A percentile compares a stretch with the other conserved stretches of the same genome.
These are phyloP conservation scores for Numenius arquata DNA, from an alignment of 2,113 vertebrate genomes.

Conservation along the genomic window DNA sequence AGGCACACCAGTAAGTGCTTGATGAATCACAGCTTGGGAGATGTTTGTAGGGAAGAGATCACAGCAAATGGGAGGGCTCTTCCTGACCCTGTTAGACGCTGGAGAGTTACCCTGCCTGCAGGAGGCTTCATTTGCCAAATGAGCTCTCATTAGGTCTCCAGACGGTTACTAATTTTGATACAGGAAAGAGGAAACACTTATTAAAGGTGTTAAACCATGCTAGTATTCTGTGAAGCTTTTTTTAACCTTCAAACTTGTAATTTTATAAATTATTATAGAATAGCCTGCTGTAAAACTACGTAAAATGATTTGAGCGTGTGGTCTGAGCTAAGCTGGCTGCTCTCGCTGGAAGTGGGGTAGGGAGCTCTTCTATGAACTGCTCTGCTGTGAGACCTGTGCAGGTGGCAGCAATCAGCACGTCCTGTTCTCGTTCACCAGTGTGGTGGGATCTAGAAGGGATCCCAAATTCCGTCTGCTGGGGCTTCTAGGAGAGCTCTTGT, in stretches of 20 bases:
- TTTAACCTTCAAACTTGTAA: background rate
- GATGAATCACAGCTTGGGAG: background rate
- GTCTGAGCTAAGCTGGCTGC: background rate
- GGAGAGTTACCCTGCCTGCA: background rate
- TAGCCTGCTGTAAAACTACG: background rate
- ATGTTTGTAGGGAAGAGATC: background rate
- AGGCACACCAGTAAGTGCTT: background rate
- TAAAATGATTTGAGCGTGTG: rapidly evolving
- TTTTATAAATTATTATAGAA: background rate
- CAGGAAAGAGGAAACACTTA: background rate
- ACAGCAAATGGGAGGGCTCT: background rate
- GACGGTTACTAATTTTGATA: background rate
- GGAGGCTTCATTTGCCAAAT: background rate
- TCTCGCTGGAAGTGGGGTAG: background rate
- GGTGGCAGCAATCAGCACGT: background rate
- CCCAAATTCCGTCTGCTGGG: background rate
- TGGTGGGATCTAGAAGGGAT: background rate
- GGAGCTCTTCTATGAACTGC: background rate
- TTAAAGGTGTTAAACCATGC: background rate
- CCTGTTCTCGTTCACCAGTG: background rate
- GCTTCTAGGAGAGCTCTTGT: background rate
- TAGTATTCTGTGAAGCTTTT: background rate
- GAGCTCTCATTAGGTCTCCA: background rate
- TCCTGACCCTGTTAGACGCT: background rate
- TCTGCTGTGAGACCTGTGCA: background rate